Base-by-base conservation (phyloP, 1,140 invertebrate genomes). In the Condylostylus longicornis region DNA sequence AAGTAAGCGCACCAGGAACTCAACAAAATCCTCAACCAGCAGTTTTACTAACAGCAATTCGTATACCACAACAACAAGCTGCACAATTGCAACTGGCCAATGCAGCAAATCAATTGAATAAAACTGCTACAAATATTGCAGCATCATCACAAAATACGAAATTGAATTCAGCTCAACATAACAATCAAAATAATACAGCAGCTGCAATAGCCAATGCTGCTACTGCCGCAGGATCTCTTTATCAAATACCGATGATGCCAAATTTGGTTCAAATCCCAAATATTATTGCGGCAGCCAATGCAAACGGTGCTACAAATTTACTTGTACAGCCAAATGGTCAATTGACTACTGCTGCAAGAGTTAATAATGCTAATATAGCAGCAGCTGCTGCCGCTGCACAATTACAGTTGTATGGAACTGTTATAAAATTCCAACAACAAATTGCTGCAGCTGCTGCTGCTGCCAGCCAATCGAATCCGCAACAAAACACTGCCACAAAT, bases 21-120 rank as follows among this genome's bases (percentile, higher is more conserved):
- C 44, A 38, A 38, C 32, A 17, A 40, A 41, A 42, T 58, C 62
- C 20, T 32, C 64, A 59, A 44, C 38, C 46, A 7, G 63, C 66
- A 40, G 61, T 69, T 7, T 64, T 68, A 56, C 51, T 68, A 5
- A 64, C 66, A 19, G 58, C 66, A 1, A 54, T 68, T 47, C 59
- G 64, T 45, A 62, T 69, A 57, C 66, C 66, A 14, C 61, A 62
- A 38, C 65, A 63, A 18, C 37, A 58, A 34, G 15, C 35, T 45
- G 15, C 27, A 27, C 39, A 38, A 14, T 29, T 37, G 18, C 35
- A 42, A 13, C 15, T 32, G 22, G 20, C 42, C 22, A 34, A 39
- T 18, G 12, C 32, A 23, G 21, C 35, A 14, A 15, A 22, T 17
- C 29, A 33, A 33, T 28, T 33, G 17, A 17, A 21, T n/a, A 12